Evolutionary conservation across 2,113 vertebrate species (phyloP), one percentile per base, ranked within the genome.

Genomic region (Carlito syrichta): DNA sequence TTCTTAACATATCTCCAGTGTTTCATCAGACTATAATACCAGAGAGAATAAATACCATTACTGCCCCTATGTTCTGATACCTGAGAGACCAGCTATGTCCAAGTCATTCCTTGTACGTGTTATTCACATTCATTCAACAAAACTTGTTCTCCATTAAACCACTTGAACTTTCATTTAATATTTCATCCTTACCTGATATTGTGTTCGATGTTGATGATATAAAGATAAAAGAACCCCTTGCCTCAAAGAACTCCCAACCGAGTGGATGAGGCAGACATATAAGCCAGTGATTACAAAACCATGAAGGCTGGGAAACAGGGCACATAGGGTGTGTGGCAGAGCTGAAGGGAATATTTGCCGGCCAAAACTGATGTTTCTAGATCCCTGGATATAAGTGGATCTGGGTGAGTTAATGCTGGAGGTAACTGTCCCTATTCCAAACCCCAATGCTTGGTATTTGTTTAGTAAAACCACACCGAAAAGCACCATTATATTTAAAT

Each of bases 151-250:
- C 20, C 19, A 16, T 17, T 87, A 38, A 73, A 45, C 66, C n/a
- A n/a, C 48, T 27, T 82, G 81, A 48, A 27, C n/a, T n/a, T 62
- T 71, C 63, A 54, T 52, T 90, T 32, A 77, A 20, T 35, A 74
- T 56, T 48, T 91, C 10, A 0, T 62, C 45, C 93, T 66, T 89
- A 23, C 60, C n/a, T 20, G 6, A 6, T 58, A 58, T 69, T 73
- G 4, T 45, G 14, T 17, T 86, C 22, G 16, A 77, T 58, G 30
- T 35, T 76, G 43, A 32, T 76, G 43, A 25, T 45, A n/a, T 11
- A n/a, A 77, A 93, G n/a, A 45, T 56, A 66, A 95, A 27, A 60
- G 63, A 93, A 27, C 66, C 35, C 16, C 50, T 94, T 11, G 12
- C 23, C n/a, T 86, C 60, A 38, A 32, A 81, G 50, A 77, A 73